phyloP scores from a whole-genome alignment of 2,888 invertebrate genomes.

The Drosophila barbarae region DNA sequence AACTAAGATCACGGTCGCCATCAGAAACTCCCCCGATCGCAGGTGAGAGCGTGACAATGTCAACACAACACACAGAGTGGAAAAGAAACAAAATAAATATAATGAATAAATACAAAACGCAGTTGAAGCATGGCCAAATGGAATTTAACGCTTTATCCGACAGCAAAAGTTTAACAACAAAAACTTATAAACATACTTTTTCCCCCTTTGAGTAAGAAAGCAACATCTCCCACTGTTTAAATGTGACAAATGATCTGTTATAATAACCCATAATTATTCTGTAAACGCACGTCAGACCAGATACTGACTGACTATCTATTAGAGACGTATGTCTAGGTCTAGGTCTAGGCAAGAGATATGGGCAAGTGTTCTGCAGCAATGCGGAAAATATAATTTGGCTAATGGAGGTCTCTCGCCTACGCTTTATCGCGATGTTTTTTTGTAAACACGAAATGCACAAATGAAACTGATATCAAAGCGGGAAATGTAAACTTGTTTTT shows the following conservation, averaged over 20 bases:
- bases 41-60: conserved; percentile 49
- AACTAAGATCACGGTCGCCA: conserved; percentile 29
- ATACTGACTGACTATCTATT: neutral
- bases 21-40: neutral
- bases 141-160: conserved; percentile 37
- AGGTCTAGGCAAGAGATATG: neutral
- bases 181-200: neutral
- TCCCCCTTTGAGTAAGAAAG: neutral
- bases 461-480: conserved; percentile 10
- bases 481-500: conserved; percentile 3
- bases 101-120: conserved; percentile 22
- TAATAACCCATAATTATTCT: conserved; percentile 4
- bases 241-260: conserved; percentile 34
- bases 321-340: neutral
- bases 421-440: conserved; percentile 7
- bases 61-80: conserved; percentile 37
- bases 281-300: conserved; percentile 12
- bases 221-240: conserved; percentile 1
- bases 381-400: conserved; percentile 30
- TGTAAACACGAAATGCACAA: neutral
- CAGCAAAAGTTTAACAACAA: conserved; percentile 11
- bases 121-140: conserved; percentile 33
- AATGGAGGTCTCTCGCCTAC: conserved; percentile 10
- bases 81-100: conserved; percentile 24
- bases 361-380: conserved; percentile 13